Evolutionary conservation across 2,797 vertebrate species (phyloP).

Genomic region (Enteromius mattozi): DNA sequence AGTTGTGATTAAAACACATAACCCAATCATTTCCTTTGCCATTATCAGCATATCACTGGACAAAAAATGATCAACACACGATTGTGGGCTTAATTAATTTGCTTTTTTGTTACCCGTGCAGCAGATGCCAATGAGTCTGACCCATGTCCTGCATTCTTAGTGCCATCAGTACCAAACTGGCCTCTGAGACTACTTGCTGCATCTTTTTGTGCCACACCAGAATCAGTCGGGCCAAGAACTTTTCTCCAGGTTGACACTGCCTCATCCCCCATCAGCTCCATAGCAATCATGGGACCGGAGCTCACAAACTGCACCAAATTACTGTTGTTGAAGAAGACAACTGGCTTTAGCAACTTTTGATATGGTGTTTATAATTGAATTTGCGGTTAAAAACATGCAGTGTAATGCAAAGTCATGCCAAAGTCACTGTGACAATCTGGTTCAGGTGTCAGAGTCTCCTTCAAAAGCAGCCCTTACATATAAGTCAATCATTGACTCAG

Average conservation of each 20-base stretch:
- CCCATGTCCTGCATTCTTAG: conserved; percentile 87
- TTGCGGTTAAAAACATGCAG: background rate
- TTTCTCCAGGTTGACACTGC: conserved; percentile 86
- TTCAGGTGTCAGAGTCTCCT: conserved; percentile 52
- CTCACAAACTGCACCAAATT: conserved; percentile 88
- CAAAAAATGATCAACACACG: background rate
- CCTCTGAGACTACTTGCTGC: conserved; percentile 80
- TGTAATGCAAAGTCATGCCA: conserved; percentile 37
- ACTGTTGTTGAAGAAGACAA: conserved; percentile 68
- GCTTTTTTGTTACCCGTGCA: conserved; percentile 80
- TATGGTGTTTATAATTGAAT: background rate
- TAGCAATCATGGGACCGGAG: conserved; percentile 87
- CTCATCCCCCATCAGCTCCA: conserved; percentile 92
- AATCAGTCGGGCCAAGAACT: conserved; percentile 86
- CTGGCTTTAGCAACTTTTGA: background rate
- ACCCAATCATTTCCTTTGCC: background rate
- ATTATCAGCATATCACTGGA: background rate
- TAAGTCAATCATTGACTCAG: conserved; percentile 71
- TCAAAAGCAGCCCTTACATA: conserved; percentile 46
- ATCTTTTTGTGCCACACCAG: conserved; percentile 77
- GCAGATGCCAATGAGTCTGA: conserved; percentile 88
- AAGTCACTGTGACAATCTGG: conserved; percentile 35
- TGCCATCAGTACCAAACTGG: conserved; percentile 83
- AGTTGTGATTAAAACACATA: conserved; percentile 2
- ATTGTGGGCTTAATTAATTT: background rate